phyloP scores from a whole-genome alignment of 2,888 invertebrate species.

The Campoletis raptor region DNA sequence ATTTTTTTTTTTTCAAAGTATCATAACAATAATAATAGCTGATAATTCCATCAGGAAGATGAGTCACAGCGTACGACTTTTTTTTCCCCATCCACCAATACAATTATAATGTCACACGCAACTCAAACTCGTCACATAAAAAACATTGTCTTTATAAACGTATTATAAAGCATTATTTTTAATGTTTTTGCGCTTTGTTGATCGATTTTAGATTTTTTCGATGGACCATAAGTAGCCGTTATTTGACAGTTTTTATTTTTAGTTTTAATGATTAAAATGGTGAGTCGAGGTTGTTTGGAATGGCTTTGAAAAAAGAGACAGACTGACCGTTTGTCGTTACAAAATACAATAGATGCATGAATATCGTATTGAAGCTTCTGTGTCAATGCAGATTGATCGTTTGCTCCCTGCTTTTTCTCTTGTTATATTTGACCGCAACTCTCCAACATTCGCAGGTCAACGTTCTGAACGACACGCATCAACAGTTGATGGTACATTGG shows the following conservation, averaged over 20 bases:
- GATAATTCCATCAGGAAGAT: background rate
- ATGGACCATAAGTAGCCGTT: too few species aligned
- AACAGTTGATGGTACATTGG: conserved; percentile 97
- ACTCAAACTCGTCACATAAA: background rate
- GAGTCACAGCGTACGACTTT: background rate
- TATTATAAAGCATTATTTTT: too few species aligned
- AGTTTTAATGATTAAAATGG: background rate
- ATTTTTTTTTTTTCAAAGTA: background rate
- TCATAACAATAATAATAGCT: background rate
- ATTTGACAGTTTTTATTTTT: background rate
- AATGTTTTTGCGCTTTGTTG: too few species aligned
- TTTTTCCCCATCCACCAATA: background rate
- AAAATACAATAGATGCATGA: background rate
- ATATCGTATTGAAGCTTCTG: background rate
- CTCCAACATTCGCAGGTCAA: conserved; percentile 87
- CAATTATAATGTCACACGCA: background rate
- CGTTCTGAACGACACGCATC: conserved; percentile 93
- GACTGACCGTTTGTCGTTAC: background rate
- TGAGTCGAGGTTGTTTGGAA: background rate
- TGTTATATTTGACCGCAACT: conserved; percentile 38
- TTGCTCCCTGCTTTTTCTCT: conserved; percentile 38
- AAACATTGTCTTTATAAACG: background rate
- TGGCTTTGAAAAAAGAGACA: background rate
- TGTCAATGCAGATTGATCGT: conserved; percentile 65
- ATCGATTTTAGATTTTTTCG: too few species aligned